Conservation (phyloP, 2,888 invertebrate genomes). For the Eristalis arbustorum region DNA sequence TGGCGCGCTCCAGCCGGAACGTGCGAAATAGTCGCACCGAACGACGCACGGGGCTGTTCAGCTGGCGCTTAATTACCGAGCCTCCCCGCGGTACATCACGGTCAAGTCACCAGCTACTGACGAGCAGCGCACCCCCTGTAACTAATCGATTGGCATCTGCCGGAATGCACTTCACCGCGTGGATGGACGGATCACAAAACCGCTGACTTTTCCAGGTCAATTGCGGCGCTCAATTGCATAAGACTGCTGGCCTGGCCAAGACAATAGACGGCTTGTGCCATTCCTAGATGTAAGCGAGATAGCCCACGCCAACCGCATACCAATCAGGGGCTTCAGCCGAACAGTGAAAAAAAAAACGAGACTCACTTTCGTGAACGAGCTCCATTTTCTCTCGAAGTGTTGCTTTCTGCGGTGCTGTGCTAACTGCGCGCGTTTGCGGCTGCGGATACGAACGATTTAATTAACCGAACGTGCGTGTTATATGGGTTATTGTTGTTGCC, state of each 20-base stretch:
- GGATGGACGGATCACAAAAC: not conserved
- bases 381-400: constrained; percentile 2
- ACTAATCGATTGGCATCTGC: not conserved
- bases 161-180: not conserved
- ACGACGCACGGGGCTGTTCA: not conserved
- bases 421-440: not conserved
- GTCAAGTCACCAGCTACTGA: not conserved
- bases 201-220: constrained; percentile 21
- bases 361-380: not conserved
- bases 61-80: not conserved
- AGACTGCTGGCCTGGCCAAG: not conserved
- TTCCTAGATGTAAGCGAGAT: constrained; percentile 17
- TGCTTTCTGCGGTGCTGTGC: not conserved
- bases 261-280: not conserved
- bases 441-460: not conserved
- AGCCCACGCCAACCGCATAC: constrained; percentile 5
- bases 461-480: not conserved
- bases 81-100: not conserved
- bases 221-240: constrained; percentile 5
- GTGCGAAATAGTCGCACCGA: not conserved
- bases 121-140: not conserved
- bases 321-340: not conserved
- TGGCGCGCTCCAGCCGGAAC: constrained; percentile 5
- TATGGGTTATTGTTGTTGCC: not conserved
- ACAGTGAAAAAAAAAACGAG: not conserved